Evolutionary conservation across 2,888 invertebrate species (phyloP).

Genomic region (Orthosia cruda): DNA sequence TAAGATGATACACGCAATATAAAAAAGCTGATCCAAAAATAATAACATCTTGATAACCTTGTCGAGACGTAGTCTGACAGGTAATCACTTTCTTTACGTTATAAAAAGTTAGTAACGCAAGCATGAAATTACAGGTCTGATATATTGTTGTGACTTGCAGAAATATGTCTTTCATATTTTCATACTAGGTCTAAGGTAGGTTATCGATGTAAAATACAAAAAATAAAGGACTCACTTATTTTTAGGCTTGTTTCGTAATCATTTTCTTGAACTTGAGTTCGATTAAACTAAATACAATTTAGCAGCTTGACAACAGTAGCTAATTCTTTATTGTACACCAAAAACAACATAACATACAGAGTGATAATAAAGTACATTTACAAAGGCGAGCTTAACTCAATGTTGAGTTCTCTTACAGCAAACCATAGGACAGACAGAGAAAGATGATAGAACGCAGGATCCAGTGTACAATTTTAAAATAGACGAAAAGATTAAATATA

Average conservation of each 20-base stretch:
- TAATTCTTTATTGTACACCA: no score
- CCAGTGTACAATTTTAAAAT: no score
- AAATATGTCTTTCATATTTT: slow-evolving; percentile 31
- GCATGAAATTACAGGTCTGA: slow-evolving; percentile 55
- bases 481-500: no score
- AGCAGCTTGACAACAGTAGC: no score
- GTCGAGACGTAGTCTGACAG: slow-evolving; percentile 24
- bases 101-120: slow-evolving; percentile 16
- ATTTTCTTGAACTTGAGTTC: not conserved
- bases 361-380: no score
- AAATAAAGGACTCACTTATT: not conserved
- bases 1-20: not conserved
- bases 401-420: no score
- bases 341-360: no score
- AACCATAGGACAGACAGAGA: no score
- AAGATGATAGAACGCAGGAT: no score
- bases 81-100: slow-evolving; percentile 30
- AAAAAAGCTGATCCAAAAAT: slow-evolving; percentile 19
- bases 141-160: slow-evolving; percentile 33
- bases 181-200: not conserved
- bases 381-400: no score
- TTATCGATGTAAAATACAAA: not conserved
- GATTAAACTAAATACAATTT: no score
- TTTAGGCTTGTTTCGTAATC: not conserved
- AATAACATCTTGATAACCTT: slow-evolving; percentile 19